Conservation (phyloP, 2,797 vertebrate species). For the Pangasius sanitwongsei region DNA sequence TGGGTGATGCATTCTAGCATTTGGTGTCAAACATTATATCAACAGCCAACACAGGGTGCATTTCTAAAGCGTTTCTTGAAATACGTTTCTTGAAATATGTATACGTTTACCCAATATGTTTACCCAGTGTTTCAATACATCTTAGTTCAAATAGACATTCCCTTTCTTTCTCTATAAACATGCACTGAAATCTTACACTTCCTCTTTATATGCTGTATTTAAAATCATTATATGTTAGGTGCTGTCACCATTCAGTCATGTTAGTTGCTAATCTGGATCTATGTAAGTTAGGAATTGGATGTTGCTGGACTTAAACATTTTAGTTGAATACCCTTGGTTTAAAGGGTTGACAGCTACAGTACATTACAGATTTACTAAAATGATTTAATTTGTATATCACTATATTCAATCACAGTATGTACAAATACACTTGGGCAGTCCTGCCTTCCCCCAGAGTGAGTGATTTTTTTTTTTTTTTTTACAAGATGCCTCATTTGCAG, state of each 20-base stretch:
- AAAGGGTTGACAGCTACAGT: neutral
- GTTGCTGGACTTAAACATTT: neutral
- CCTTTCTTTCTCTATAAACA: neutral
- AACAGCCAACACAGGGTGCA: neutral
- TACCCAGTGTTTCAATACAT: neutral
- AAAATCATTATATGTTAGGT: neutral
- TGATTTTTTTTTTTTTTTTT: neutral
- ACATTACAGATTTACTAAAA: neutral
- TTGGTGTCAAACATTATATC: neutral
- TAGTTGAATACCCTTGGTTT: neutral
- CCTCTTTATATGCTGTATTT: neutral
- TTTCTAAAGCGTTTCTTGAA: neutral
- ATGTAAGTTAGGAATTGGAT: neutral
- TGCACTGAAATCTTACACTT: neutral
- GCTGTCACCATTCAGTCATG: neutral
- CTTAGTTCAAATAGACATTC: neutral
- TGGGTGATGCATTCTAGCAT: neutral
- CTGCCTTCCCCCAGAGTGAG: neutral
- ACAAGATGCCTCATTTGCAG: slow-evolving; percentile 25
- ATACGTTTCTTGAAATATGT: too few relatives aligned
- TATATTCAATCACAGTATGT: neutral
- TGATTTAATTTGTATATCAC: neutral
- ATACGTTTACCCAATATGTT: too few relatives aligned
- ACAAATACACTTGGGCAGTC: neutral
- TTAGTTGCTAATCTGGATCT: neutral